These are phyloP conservation scores for Zygaena filipendulae DNA, from an alignment of 2,888 invertebrate species.

Conservation along the genomic window DNA sequence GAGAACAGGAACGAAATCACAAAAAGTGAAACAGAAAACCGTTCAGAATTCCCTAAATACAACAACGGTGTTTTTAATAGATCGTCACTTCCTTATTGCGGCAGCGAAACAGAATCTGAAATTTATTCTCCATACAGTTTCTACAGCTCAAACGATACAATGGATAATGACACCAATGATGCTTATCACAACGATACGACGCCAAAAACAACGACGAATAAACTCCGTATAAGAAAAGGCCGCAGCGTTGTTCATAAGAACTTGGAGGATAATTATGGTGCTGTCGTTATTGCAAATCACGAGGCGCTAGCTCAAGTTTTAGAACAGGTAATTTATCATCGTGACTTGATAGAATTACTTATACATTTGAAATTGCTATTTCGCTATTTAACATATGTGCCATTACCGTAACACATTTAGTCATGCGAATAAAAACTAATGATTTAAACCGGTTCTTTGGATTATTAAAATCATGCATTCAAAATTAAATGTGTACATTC, in stretches of 20 bases:
- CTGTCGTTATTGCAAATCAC: conserved; percentile 89
- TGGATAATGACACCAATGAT: conserved; percentile 49
- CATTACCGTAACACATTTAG: no score
- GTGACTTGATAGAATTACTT: no score
- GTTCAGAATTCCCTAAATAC: conserved; percentile 70
- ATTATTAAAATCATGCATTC: no score
- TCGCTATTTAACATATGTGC: conserved; percentile 2
- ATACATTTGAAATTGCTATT: conserved; percentile 14
- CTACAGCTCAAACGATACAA: conserved; percentile 72
- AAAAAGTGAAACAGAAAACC: conserved; percentile 35
- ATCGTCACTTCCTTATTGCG: conserved; percentile 82
- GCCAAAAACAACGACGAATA: conserved; percentile 65
- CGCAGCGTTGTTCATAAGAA: conserved; percentile 86
- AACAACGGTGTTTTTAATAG: conserved; percentile 66
- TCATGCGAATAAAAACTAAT: no score
- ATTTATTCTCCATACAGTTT: conserved; percentile 86
- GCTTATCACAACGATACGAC: conserved; percentile 54
- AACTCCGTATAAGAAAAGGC: conserved; percentile 80
- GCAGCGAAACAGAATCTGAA: conserved; percentile 86
- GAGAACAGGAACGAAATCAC: conserved; percentile 29
- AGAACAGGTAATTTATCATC: conserved; percentile 80
- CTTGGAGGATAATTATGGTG: conserved; percentile 90
- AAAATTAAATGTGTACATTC: no score
- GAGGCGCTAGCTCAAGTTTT: conserved; percentile 89
- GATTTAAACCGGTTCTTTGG: no score